A percentile compares a stretch with the other conserved stretches of the same genome.
phyloP scores from a whole-genome alignment of 2,797 vertebrate genomes.

The Channallabes apus region DNA sequence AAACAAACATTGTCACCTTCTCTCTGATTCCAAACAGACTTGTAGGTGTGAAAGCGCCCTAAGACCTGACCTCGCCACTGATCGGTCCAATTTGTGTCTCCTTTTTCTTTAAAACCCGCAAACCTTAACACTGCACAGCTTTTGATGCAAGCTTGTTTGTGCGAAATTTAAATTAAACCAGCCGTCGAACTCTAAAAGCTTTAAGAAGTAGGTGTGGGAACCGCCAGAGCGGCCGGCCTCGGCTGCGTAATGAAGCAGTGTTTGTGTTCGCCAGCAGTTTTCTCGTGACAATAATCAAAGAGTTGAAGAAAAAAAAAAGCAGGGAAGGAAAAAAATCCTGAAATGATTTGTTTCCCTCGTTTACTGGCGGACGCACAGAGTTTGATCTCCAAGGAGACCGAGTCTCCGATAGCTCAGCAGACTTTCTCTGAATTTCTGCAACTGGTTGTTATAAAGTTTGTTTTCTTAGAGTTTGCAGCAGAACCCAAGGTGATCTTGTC shows the following conservation, averaged over 20 bases:
- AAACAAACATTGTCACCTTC: background rate
- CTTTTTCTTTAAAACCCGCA: background rate
- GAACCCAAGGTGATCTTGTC: background rate
- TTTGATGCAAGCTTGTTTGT: constrained; percentile 4
- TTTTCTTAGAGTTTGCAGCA: too few relatives aligned
- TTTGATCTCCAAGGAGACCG: constrained; percentile 8
- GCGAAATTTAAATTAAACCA: background rate
- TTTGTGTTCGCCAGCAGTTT: constrained; percentile 16
- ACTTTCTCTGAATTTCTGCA: background rate
- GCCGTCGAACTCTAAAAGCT: background rate
- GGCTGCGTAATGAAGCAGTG: constrained; percentile 7
- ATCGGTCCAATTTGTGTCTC: constrained; percentile 13
- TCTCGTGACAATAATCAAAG: constrained; percentile 26
- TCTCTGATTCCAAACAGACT: background rate
- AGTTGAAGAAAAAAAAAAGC: background rate
- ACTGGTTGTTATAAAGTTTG: background rate
- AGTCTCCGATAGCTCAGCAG: background rate
- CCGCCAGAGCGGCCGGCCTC: background rate
- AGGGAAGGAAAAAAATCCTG: background rate
- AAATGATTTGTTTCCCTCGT: constrained; percentile 24
- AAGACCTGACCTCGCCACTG: background rate
- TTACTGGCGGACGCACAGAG: background rate
- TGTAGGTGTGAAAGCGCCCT: background rate
- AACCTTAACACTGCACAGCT: too few relatives aligned
- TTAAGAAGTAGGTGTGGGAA: constrained; percentile 15